These are phyloP conservation scores for Conus betulinus DNA, from an alignment of 1,140 invertebrate genomes.

Conservation along the genomic window DNA sequence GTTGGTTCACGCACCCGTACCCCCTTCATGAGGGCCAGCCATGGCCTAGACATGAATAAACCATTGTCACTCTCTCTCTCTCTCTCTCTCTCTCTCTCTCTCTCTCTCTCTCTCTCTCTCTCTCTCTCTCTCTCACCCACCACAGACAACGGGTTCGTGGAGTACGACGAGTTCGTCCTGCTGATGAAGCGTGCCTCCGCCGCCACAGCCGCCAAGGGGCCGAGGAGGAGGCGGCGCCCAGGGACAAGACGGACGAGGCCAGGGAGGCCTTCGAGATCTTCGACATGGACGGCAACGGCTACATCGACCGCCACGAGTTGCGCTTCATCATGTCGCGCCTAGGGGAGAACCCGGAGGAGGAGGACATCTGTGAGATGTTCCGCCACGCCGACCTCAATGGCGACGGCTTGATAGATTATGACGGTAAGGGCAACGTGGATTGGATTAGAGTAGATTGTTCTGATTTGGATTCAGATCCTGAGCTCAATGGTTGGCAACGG, in stretches of 20 bases:
- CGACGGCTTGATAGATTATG: conserved; percentile 71
- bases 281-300: conserved; percentile 73
- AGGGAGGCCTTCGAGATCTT: conserved; percentile 68
- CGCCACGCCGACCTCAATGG: conserved; percentile 70
- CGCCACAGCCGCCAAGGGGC: conserved; percentile 41
- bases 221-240: neutral
- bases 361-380: conserved; percentile 71
- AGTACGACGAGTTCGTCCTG: conserved; percentile 69
- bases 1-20: too few species aligned
- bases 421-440: conserved; percentile 50
- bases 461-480: too few species aligned
- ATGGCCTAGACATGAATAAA: too few species aligned
- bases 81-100: too few species aligned
- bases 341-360: conserved; percentile 69
- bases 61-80: too few species aligned
- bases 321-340: conserved; percentile 68
- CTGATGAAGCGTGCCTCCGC: conserved; percentile 65
- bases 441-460: too few species aligned
- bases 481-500: neutral
- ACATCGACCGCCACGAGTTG: conserved; percentile 70
- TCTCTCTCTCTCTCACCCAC: neutral
- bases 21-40: too few species aligned
- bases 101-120: neutral
- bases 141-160: conserved; percentile 70
- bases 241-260: conserved; percentile 61